Percentiles rank a stretch among this genome's conserved stretches.
phyloP scores from a whole-genome alignment of 2,888 invertebrate species.

The Rhopalosiphum nymphaeae region DNA sequence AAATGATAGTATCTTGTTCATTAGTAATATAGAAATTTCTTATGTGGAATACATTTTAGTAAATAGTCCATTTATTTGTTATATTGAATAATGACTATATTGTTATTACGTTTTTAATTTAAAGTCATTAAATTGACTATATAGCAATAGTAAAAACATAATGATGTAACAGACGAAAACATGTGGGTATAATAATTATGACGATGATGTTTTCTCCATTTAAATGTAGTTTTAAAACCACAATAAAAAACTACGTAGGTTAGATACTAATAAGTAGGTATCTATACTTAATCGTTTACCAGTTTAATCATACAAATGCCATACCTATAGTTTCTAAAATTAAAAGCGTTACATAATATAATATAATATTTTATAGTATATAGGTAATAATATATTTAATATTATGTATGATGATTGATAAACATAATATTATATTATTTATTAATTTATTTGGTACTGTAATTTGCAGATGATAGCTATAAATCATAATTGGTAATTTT shows the following conservation, averaged over 20 bases:
- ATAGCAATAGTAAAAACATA: background rate
- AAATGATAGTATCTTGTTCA: background rate
- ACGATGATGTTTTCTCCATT: constrained; percentile 21
- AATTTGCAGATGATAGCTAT: background rate
- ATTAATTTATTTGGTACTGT: background rate
- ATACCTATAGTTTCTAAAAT: constrained; percentile 22
- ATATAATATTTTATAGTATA: background rate
- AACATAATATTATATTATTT: background rate
- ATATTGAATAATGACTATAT: constrained; percentile 11
- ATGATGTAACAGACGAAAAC: background rate
- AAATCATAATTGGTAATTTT: background rate
- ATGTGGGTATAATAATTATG: constrained; percentile 6
- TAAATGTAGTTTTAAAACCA: constrained; percentile 16
- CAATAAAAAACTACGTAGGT: constrained; percentile 3
- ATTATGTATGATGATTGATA: no score
- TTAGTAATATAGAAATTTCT: constrained; percentile 2
- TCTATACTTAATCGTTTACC: background rate
- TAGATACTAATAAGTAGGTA: background rate
- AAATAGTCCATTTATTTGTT: background rate
- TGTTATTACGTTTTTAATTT: constrained; percentile 16
- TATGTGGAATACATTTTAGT: background rate
- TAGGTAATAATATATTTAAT: background rate
- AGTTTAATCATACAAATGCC: constrained; percentile 23
- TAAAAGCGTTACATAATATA: background rate
- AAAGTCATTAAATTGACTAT: constrained; percentile 13